phyloP scores from a whole-genome alignment of 2,888 invertebrate genomes.

The Phengaris arion region DNA sequence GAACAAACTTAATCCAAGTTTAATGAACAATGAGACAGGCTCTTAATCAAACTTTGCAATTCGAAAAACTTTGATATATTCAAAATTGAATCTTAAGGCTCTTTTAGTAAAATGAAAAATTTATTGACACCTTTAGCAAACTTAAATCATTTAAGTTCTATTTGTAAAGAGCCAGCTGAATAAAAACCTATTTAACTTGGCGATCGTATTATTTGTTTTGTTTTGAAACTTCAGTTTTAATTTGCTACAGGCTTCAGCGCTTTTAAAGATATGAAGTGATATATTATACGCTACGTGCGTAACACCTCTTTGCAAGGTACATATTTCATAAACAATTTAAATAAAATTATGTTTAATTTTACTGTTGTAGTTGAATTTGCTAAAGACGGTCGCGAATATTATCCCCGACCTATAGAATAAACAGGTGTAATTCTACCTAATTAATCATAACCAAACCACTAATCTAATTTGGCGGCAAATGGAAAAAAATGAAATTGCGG shows the following conservation, averaged over 20 bases:
- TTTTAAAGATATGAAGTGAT: neutral
- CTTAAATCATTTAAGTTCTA: conserved; percentile 10
- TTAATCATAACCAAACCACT: neutral
- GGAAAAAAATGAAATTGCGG: conserved; percentile 23
- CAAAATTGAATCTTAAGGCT: neutral
- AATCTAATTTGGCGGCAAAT: conserved; percentile 41
- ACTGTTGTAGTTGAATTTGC: too few species aligned
- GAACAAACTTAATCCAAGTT: conserved; percentile 80
- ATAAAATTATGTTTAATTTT: too few species aligned
- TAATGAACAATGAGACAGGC: conserved; percentile 80
- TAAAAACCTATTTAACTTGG: conserved; percentile 76
- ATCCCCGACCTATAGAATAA: too few species aligned
- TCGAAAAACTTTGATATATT: conserved; percentile 50
- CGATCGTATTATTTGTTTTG: conserved; percentile 75
- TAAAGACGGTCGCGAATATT: too few species aligned
- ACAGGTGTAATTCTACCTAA: too few species aligned
- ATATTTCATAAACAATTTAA: too few species aligned
- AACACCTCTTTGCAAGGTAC: too few species aligned
- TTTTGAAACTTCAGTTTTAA: conserved; percentile 43
- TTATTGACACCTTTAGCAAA: neutral
- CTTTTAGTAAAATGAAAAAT: neutral
- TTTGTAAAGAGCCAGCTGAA: conserved; percentile 46
- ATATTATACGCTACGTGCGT: neutral
- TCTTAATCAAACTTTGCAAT: conserved; percentile 79
- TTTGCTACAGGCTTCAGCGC: conserved; percentile 28